These are phyloP conservation scores for Philopedon plagiatum DNA, from an alignment of 2,888 invertebrate genomes.

Conservation along the genomic window DNA sequence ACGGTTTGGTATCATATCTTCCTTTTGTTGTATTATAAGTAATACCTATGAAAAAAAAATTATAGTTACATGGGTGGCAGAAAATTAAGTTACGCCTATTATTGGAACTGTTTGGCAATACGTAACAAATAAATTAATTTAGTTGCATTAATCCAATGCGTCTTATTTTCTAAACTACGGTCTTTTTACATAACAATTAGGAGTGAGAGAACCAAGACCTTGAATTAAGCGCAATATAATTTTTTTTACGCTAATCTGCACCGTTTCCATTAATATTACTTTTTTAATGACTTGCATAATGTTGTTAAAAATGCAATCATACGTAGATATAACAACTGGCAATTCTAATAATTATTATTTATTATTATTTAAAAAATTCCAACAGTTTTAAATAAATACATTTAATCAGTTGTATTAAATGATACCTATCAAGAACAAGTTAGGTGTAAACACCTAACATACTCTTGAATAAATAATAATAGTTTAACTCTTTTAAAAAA, in stretches of 20 bases:
- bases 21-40: too few relatives aligned
- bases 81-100: too few relatives aligned
- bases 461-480: too few relatives aligned
- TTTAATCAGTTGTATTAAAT: too few relatives aligned
- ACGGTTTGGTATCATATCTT: too few relatives aligned
- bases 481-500: too few relatives aligned
- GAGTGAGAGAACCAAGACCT: slow-evolving; percentile 27
- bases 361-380: not conserved
- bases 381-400: not conserved
- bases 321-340: not conserved
- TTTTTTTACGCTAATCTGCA: slow-evolving; percentile 12
- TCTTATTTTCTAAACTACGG: not conserved
- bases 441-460: too few relatives aligned
- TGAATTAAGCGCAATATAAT: slow-evolving; percentile 7
- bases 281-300: slow-evolving; percentile 26
- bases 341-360: not conserved
- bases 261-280: slow-evolving; percentile 11
- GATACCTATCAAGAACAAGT: too few relatives aligned
- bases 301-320: not conserved
- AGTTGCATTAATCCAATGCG: not conserved
- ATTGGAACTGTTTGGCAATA: too few relatives aligned
- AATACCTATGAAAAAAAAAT: too few relatives aligned
- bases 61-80: too few relatives aligned
- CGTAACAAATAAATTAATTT: too few relatives aligned
- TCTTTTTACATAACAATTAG: slow-evolving; percentile 24